Percentiles rank a stretch among this genome's conserved stretches.
These are phyloP conservation scores for Rhopalosiphum nymphaeae DNA, from an alignment of 2,888 invertebrate genomes.

Conservation along the genomic window DNA sequence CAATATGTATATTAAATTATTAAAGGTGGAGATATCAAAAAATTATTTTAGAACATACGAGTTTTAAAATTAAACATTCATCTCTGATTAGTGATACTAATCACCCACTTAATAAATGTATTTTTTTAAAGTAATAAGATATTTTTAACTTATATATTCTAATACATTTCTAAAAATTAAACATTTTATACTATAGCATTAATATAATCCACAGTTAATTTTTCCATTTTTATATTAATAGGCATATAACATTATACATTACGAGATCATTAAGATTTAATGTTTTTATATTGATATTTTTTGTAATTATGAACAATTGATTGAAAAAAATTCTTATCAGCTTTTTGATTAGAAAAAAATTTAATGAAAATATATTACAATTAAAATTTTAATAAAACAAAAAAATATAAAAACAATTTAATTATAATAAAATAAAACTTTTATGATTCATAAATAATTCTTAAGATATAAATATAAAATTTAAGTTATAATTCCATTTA, in stretches of 20 bases:
- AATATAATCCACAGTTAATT: background rate
- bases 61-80: background rate
- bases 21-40: background rate
- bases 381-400: background rate
- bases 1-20: background rate
- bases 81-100: background rate
- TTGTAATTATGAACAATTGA: background rate
- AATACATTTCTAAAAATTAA: background rate
- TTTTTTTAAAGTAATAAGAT: background rate
- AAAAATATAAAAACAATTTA: background rate
- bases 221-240: background rate
- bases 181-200: background rate
- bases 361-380: background rate
- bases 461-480: background rate
- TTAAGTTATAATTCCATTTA: conserved; percentile 45
- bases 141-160: background rate
- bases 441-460: background rate
- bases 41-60: background rate
- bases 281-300: background rate
- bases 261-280: background rate
- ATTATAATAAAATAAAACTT: background rate
- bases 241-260: background rate
- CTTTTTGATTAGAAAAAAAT: background rate
- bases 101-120: background rate
- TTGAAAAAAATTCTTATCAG: background rate